Evolutionary conservation across 2,113 vertebrate genomes (phyloP).

Genomic region (Salvelinus fontinalis): DNA sequence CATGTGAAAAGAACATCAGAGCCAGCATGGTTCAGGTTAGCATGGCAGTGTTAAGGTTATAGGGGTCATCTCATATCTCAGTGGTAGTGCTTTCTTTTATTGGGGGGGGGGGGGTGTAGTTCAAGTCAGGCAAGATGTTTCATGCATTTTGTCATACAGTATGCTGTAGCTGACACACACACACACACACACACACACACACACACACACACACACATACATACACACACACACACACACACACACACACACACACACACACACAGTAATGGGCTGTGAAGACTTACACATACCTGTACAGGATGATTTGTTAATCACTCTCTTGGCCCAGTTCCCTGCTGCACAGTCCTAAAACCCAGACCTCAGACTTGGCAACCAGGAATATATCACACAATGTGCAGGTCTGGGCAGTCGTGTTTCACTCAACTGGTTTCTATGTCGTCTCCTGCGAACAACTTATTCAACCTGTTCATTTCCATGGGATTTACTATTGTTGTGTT

Average conservation of each 20-base stretch:
- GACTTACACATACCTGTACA: conserved; percentile 1
- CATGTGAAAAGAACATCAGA: no score
- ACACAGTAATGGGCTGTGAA: background rate
- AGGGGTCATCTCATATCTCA: no score
- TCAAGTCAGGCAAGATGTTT: no score
- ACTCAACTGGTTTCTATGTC: background rate
- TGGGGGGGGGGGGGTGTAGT: accelerated
- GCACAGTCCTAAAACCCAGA: conserved; percentile 10
- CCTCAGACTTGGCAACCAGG: background rate
- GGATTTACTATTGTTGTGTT: background rate
- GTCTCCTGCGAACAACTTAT: background rate
- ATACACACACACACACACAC: background rate
- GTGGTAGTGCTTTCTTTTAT: no score
- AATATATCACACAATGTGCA: background rate
- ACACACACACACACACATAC: no score
- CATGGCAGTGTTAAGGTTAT: no score
- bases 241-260: background rate
- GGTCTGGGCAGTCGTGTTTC: background rate
- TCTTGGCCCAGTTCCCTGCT: conserved; percentile 15
- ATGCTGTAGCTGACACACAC: no score
- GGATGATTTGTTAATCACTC: conserved; percentile 3
- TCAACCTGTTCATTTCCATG: conserved; percentile 1
- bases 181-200: no score
- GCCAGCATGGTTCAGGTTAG: no score
- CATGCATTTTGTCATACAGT: no score